Evolutionary conservation across 2,888 invertebrate genomes (phyloP).

Genomic region (Altica lythri): DNA sequence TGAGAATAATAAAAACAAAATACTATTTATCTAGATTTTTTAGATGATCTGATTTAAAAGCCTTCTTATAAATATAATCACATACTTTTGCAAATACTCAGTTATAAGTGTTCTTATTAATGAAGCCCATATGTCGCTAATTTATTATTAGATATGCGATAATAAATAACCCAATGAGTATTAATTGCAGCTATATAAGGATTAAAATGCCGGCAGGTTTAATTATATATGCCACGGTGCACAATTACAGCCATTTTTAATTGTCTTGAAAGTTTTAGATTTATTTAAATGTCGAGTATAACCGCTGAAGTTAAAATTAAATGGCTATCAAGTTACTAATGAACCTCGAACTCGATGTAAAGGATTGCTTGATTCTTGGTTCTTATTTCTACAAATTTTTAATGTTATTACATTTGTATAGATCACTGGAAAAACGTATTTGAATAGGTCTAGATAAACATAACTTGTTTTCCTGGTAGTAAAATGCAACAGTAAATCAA

Average conservation of each 20-base stretch:
- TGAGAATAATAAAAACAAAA: no score
- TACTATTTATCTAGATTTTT: no score
- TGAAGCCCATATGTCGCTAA: conserved; percentile 31
- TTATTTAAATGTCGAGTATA: conserved; percentile 22
- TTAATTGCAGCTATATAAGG: conserved; percentile 33
- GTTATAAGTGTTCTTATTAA: conserved; percentile 30
- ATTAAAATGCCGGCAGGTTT: conserved; percentile 27
- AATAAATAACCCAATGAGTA: conserved; percentile 30
- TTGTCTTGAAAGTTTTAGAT: conserved; percentile 24
- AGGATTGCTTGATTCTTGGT: no score
- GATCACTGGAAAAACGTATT: no score
- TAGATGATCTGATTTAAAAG: not conserved
- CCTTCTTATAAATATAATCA: conserved; percentile 2
- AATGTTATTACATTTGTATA: no score
- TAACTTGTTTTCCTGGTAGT: no score
- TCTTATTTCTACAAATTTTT: no score
- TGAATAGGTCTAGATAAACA: no score
- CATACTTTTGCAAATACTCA: conserved; percentile 2
- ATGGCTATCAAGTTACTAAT: conserved; percentile 16
- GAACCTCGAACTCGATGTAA: conserved; percentile 18
- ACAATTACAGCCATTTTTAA: conserved; percentile 30
- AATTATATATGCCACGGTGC: conserved; percentile 27
- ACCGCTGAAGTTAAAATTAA: conserved; percentile 10
- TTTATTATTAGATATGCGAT: conserved; percentile 30
- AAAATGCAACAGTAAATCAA: no score